Base-by-base conservation (phyloP, 2,888 invertebrate genomes). In the Eurois occulta region DNA sequence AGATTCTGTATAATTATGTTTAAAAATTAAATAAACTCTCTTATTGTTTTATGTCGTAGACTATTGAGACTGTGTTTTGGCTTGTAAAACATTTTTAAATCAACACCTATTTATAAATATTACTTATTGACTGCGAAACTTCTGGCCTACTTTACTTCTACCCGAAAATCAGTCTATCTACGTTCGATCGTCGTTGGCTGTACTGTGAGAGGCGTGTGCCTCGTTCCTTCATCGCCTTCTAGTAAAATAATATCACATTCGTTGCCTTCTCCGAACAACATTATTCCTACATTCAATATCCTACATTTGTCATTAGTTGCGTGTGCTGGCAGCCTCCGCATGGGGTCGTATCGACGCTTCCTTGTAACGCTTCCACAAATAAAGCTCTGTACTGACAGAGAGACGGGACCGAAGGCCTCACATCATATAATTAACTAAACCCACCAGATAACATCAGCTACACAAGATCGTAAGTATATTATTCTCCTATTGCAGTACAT, bases 131-230 rank as follows among this genome's bases (percentile, higher is more conserved):
- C 95, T 95, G 95, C 92, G 92, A 94, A 93, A 92, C 91, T 89
- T 94, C 94, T 94, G 94, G 95, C 95, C 94, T 95, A 96, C 92
- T 90, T 93, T 94, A 93, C 93, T 92, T 95, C 96, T 96, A 96
- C 95, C 96, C 94, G 94, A 95, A 96, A 95, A 96, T 96, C 96
- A 96, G 96, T 96, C 96, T 95, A 93, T 96, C 96, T 95, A 93
- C 92, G 85, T 93, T 94, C 95, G 93, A 92, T 94, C 94, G 87
- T 94, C 93, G 93, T 94, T 94, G 94, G 94, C 93, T 95, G 90
- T 88, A 86, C 91, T 91, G 90, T 91, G 93, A 93, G 91, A 92
- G 91, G 94, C 92, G 3, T 85, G 82, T 86, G 87, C 89, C 90
- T 84, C 88, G 85, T 89, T 70, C 86, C 84, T 86, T 88, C 90